These are phyloP conservation scores for Aleiodes testaceus DNA, from an alignment of 2,888 invertebrate genomes.

Conservation along the genomic window DNA sequence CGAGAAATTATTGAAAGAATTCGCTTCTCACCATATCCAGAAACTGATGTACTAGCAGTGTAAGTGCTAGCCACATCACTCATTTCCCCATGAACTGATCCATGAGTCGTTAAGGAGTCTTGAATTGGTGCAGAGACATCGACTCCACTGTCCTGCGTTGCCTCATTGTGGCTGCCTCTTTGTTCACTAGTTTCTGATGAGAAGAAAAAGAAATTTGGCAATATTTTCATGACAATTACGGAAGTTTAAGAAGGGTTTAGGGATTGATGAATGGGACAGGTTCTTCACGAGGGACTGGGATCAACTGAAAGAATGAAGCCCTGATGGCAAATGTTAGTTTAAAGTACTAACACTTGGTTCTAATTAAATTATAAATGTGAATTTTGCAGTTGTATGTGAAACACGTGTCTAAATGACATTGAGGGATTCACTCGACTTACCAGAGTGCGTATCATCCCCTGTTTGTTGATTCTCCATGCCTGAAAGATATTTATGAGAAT, in stretches of 20 bases:
- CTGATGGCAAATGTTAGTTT: constrained; percentile 47
- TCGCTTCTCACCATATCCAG: constrained; percentile 67
- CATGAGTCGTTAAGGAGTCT: constrained; percentile 63
- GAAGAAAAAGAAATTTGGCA: constrained; percentile 2
- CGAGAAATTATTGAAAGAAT: too few relatives aligned
- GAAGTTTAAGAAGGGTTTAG: not conserved
- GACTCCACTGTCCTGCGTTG: constrained; percentile 59
- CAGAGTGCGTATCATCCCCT: constrained; percentile 63
- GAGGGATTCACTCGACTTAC: constrained; percentile 56
- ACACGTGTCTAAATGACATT: constrained; percentile 46
- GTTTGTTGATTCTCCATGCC: constrained; percentile 66
- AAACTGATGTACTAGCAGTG: constrained; percentile 69
- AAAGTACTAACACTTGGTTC: constrained; percentile 51
- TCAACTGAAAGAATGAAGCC: constrained; percentile 47
- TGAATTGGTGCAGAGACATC: constrained; percentile 63
- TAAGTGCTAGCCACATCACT: constrained; percentile 69
- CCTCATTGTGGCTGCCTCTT: constrained; percentile 63
- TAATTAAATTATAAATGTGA: constrained; percentile 51
- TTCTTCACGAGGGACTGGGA: not conserved
- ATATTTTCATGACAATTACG: constrained; percentile 42
- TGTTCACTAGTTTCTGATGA: constrained; percentile 57
- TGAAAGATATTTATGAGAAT: constrained; percentile 49
- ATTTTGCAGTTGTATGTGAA: constrained; percentile 45
- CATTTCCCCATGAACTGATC: constrained; percentile 64
- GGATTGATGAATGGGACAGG: not conserved